Evolutionary conservation across 2,888 invertebrate genomes (phyloP), one percentile per base, ranked within the genome.

Genomic region (Drosophila tanythrix): DNA sequence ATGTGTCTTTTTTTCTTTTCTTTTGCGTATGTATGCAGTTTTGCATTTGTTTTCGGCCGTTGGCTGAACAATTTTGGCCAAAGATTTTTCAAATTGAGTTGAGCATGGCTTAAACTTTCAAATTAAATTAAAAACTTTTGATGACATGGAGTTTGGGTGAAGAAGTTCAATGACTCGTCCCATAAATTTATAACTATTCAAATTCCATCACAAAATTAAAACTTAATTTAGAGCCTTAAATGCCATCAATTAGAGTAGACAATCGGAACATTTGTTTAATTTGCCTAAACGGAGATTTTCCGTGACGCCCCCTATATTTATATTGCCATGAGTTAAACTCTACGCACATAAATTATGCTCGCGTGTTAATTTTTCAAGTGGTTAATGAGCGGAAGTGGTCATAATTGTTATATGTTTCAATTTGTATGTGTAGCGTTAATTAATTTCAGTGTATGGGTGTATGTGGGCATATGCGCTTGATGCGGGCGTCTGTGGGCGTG

Each of bases 371-470:
- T 87, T 87, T 88, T 87, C 87, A 82, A 84, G 75, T 76, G 87
- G 79, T 82, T 87, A 88, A 88, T 88, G 86, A 87, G 86, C 86
- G 86, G 86, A 87, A 88, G 87, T 88, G 88, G 82, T 75, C 79
- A 70, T 86, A 80, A 82, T 79, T 52, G 80, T 78, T 82, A 76
- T 51, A 75, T 79, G 79, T 79, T 82, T 76, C 76, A 76, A 80
- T 78, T 76, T 81, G 78, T 74, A 74, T 62, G 76, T 74, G 76
- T 76, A 70, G 70, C 73, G 65, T 66, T 72, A 80, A 82, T 82
- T 74, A 84, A 83, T 80, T 68, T 56, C 62, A 40, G 36, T 69
- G 46, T 29, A 33, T 15, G 48, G 50, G 53, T 38, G 52, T 38
- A 43, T 25, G 29, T 53, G 7, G 48, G 36, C 43, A 52, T 56